These are phyloP conservation scores for Papilio machaon DNA, from an alignment of 1,140 invertebrate genomes.

Conservation along the genomic window DNA sequence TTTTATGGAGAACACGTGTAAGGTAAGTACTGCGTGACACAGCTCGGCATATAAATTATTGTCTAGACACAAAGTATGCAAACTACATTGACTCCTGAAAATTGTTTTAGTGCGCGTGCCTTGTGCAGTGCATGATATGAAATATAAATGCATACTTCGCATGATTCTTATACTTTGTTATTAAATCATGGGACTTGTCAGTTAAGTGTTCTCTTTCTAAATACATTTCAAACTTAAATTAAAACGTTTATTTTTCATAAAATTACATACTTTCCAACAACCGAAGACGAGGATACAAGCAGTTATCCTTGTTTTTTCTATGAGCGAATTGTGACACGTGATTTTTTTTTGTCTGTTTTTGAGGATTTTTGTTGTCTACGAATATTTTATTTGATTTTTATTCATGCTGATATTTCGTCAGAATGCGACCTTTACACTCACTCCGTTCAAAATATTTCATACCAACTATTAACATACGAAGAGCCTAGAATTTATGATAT, in stretches of 20 bases:
- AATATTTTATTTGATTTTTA: no score
- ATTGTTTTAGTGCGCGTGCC: constrained; percentile 24
- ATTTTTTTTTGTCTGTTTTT: no score
- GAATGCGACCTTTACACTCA: no score
- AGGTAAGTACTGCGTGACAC: constrained; percentile 48
- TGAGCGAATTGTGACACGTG: no score
- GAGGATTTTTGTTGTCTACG: no score
- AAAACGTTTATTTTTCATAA: background rate
- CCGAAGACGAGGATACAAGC: no score
- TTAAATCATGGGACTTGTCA: background rate
- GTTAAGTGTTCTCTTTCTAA: background rate
- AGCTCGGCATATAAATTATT: constrained; percentile 29
- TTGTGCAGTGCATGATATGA: constrained; percentile 20
- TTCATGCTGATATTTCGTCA: no score
- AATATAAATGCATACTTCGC: background rate
- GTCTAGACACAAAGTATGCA: constrained; percentile 35
- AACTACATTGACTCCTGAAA: constrained; percentile 33
- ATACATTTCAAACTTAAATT: background rate
- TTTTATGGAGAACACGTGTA: constrained; percentile 78
- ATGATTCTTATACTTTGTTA: background rate
- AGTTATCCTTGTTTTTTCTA: no score
- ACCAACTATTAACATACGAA: no score
- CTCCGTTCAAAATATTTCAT: no score
- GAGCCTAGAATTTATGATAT: no score
- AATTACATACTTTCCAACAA: background rate